Evolutionary conservation across 1,140 invertebrate species (phyloP).

Genomic region (Drosophila kohkoa): DNA sequence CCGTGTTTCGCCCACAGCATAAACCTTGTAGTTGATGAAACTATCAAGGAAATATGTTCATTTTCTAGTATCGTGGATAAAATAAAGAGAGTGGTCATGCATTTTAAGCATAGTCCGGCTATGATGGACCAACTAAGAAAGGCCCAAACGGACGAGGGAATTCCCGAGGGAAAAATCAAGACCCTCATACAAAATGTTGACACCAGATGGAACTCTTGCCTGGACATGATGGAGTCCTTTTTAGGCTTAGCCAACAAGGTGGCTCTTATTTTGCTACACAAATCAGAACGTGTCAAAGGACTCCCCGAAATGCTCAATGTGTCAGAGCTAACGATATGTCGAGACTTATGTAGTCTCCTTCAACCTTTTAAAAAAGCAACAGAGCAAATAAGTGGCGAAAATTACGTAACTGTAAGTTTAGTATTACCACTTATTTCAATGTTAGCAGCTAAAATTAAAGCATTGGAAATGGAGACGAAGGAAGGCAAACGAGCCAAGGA

Average conservation of each 20-base stretch:
- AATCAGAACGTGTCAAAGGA: not conserved
- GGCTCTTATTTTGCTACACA: not conserved
- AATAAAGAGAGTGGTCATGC: constrained; percentile 4
- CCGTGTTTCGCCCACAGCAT: constrained; percentile 2
- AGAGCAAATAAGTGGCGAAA: not conserved
- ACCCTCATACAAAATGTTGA: not conserved
- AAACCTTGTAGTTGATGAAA: not conserved
- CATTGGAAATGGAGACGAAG: not conserved
- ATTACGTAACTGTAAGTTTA: not conserved
- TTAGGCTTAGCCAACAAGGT: not conserved
- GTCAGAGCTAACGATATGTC: constrained; percentile 6
- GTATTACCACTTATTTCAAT: not conserved
- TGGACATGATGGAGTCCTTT: constrained; percentile 3
- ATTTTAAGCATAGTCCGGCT: constrained; percentile 12
- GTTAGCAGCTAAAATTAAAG: not conserved
- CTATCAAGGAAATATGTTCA: not conserved
- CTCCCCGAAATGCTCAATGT: not conserved
- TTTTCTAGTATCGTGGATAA: constrained; percentile 12
- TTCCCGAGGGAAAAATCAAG: constrained; percentile 3
- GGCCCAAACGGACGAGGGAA: constrained; percentile 16
- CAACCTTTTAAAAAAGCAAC: not conserved
- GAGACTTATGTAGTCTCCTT: constrained; percentile 3
- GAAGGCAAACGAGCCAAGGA: too few species aligned
- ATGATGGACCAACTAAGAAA: constrained; percentile 13
- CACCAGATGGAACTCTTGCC: not conserved